These are phyloP conservation scores for Zeus faber DNA, from an alignment of 2,113 vertebrate species.

Conservation along the genomic window DNA sequence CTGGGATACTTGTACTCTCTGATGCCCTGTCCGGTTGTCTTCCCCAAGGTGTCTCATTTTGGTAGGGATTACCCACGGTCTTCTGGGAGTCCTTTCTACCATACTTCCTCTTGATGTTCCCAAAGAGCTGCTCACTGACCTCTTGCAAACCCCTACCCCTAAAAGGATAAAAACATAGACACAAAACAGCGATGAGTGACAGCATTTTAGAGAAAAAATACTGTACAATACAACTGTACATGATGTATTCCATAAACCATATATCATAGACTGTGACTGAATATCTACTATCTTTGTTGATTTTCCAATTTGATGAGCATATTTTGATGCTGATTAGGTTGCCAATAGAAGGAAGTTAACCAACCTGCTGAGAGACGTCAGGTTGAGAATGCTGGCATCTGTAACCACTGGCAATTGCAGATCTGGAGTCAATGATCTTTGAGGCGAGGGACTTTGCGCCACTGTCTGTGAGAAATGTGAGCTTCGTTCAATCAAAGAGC, in stretches of 20 bases:
- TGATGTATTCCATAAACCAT: background rate
- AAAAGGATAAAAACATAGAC: conserved; percentile 49
- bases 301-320: background rate
- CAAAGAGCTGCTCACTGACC: conserved; percentile 77
- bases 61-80: conserved; percentile 75
- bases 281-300: background rate
- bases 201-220: conserved; percentile 25
- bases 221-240: too few species aligned
- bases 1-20: conserved; percentile 76
- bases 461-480: conserved; percentile 70
- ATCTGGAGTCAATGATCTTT: conserved; percentile 66
- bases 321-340: too few species aligned
- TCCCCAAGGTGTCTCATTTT: conserved; percentile 81
- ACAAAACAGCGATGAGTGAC: conserved; percentile 13
- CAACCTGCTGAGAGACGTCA: conserved; percentile 72
- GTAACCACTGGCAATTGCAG: conserved; percentile 70
- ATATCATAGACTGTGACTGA: background rate
- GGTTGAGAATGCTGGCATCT: conserved; percentile 72
- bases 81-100: conserved; percentile 86
- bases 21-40: conserved; percentile 83
- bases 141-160: conserved; percentile 84
- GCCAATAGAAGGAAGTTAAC: background rate
- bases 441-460: conserved; percentile 72
- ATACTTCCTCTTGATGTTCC: conserved; percentile 88
- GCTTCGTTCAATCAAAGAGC: conserved; percentile 72